These are phyloP conservation scores for Oncorhynchus tshawytscha DNA, from an alignment of 2,113 vertebrate species.

Conservation along the genomic window DNA sequence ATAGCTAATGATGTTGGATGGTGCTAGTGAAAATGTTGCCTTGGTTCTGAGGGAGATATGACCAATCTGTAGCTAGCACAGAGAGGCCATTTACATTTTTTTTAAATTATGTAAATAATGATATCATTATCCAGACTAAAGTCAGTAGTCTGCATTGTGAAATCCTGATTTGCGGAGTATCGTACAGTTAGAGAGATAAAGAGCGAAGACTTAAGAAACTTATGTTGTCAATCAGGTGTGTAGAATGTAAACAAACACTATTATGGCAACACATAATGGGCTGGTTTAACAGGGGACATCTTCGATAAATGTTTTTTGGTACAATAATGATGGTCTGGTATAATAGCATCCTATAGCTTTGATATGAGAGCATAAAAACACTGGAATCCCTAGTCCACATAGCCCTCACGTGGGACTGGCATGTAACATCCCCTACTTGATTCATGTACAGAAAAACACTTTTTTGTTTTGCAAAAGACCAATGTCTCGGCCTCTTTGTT, in stretches of 20 bases:
- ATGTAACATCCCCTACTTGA: slow-evolving; percentile 61
- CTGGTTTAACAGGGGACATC: neutral
- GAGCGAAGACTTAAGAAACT: slow-evolving; percentile 36
- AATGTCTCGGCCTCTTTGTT: slow-evolving; percentile 51
- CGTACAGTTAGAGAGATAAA: slow-evolving; percentile 21
- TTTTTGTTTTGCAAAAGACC: slow-evolving; percentile 64
- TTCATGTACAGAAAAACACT: slow-evolving; percentile 80
- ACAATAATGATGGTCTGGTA: neutral
- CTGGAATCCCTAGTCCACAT: slow-evolving; percentile 31
- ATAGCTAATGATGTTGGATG: neutral
- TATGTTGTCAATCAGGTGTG: neutral
- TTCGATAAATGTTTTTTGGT: neutral
- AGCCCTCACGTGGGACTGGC: slow-evolving; percentile 40
- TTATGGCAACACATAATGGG: neutral
- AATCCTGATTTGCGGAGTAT: slow-evolving; percentile 26
- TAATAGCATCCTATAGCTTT: slow-evolving; percentile 1
- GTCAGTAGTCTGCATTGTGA: slow-evolving; percentile 35
- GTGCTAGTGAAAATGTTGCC: neutral
- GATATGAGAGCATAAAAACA: slow-evolving; percentile 15
- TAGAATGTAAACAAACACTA: neutral
- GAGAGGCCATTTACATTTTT: too few species aligned
- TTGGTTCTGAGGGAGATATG: neutral
- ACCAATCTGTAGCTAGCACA: too few species aligned
- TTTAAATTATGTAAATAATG: too few species aligned
- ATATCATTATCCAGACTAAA: slow-evolving; percentile 6